Conservation (phyloP, 2,113 vertebrate genomes). For the Dromas ardeola region DNA sequence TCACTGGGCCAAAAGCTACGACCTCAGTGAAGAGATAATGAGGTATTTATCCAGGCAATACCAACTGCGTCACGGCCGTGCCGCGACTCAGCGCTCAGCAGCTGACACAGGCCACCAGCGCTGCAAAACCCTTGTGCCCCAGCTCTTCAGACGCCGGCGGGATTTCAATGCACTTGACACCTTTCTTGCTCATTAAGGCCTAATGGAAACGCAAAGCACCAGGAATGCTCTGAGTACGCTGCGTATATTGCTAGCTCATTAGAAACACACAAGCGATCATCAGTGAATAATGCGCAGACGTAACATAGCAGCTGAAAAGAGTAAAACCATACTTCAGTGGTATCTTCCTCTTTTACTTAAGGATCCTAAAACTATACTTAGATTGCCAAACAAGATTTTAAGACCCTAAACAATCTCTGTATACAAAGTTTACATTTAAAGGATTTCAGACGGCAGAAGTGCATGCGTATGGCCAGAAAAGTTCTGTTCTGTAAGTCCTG, state of each 20-base stretch:
- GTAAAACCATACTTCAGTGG: neutral
- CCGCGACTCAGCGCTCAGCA: neutral
- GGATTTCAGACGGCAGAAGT: neutral
- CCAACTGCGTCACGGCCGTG: fast-evolving
- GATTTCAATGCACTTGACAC: neutral
- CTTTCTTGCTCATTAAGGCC: neutral
- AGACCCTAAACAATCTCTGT: neutral
- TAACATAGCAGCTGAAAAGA: neutral
- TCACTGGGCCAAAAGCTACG: neutral
- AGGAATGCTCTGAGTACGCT: neutral
- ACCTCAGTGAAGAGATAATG: neutral
- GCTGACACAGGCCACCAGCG: neutral
- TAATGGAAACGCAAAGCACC: neutral
- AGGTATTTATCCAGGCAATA: neutral
- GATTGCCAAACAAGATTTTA: neutral
- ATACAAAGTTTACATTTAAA: neutral
- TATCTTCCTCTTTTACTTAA: neutral
- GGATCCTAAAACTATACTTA: neutral
- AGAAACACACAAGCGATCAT: neutral
- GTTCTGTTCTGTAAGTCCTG: neutral
- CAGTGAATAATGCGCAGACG: neutral
- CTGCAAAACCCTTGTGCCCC: no score
- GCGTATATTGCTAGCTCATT: neutral
- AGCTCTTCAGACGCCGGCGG: neutral
- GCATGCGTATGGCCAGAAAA: neutral